Percentiles rank a stretch among this genome's conserved stretches.
These are phyloP conservation scores for Elysia chlorotica DNA, from an alignment of 1,140 invertebrate genomes.

Conservation along the genomic window DNA sequence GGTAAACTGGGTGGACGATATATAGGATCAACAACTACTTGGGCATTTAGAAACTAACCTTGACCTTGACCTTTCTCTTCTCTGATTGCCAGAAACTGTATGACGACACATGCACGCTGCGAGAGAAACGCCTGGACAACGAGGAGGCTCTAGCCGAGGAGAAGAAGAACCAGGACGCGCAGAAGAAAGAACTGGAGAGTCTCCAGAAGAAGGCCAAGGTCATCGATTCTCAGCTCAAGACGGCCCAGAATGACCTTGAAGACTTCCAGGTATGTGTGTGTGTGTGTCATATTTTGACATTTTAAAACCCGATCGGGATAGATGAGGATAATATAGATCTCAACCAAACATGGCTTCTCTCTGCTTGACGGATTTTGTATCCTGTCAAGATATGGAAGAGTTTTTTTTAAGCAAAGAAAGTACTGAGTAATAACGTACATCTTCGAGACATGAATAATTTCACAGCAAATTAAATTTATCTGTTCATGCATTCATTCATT, in stretches of 20 bases:
- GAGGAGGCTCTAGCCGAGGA: slow-evolving; percentile 58
- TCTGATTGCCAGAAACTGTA: slow-evolving; percentile 57
- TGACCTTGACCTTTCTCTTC: too few relatives aligned
- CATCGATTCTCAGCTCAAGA: slow-evolving; percentile 54
- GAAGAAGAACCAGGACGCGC: slow-evolving; percentile 56
- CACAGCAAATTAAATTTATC: background rate
- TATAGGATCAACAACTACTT: too few relatives aligned
- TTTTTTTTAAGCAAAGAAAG: too few relatives aligned
- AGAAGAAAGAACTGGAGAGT: slow-evolving; percentile 60
- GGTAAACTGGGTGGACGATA: too few relatives aligned
- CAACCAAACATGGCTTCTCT: too few relatives aligned
- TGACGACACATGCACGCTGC: slow-evolving; percentile 54
- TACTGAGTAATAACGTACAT: too few relatives aligned
- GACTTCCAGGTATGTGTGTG: slow-evolving; percentile 57
- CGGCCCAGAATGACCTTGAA: slow-evolving; percentile 59
- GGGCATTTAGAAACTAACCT: too few relatives aligned
- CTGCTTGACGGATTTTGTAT: too few relatives aligned
- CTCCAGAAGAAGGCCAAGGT: slow-evolving; percentile 59
- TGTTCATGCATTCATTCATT: background rate
- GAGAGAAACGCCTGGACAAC: slow-evolving; percentile 58
- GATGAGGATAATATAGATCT: too few relatives aligned
- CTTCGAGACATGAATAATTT: background rate
- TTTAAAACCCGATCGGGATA: too few relatives aligned
- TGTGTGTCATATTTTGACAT: background rate
- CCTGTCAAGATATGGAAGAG: too few relatives aligned